Evolutionary conservation across 1,140 invertebrate species (phyloP).

Genomic region (Tetraneura akinire): DNA sequence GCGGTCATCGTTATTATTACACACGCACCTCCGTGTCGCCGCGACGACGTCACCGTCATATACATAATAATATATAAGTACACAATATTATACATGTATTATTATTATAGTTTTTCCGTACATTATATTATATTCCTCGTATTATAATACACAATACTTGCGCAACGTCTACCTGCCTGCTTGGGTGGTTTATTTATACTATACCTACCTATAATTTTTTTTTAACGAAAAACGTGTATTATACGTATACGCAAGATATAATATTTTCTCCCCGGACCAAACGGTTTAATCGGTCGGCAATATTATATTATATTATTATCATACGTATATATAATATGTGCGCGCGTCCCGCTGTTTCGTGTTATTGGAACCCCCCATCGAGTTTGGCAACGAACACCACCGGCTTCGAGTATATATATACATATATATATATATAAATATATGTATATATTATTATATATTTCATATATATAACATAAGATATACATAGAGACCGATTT

Average conservation of each 20-base stretch:
- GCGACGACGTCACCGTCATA: too few relatives aligned
- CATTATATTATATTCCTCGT: too few relatives aligned
- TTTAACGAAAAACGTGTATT: background rate
- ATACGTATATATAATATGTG: background rate
- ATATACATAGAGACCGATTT: background rate
- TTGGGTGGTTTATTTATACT: slow-evolving; percentile 44
- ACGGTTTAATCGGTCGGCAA: slow-evolving; percentile 39
- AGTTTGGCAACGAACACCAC: slow-evolving; percentile 45
- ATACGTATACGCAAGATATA: background rate
- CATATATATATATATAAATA: background rate
- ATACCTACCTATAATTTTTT: too few relatives aligned
- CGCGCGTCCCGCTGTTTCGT: slow-evolving; percentile 37
- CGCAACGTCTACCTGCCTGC: slow-evolving; percentile 13
- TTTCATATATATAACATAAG: too few relatives aligned
- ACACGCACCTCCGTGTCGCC: too few relatives aligned
- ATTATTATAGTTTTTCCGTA: too few relatives aligned
- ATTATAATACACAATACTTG: too few relatives aligned
- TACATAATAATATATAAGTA: too few relatives aligned
- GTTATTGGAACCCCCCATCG: slow-evolving; percentile 41
- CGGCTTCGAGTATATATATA: slow-evolving; percentile 4
- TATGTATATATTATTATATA: background rate
- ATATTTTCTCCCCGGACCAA: slow-evolving; percentile 28
- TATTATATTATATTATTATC: background rate
- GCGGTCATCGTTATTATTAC: too few relatives aligned
- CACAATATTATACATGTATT: too few relatives aligned